phyloP scores from a whole-genome alignment of 2,113 vertebrate species.

The Neogobius melanostomus region DNA sequence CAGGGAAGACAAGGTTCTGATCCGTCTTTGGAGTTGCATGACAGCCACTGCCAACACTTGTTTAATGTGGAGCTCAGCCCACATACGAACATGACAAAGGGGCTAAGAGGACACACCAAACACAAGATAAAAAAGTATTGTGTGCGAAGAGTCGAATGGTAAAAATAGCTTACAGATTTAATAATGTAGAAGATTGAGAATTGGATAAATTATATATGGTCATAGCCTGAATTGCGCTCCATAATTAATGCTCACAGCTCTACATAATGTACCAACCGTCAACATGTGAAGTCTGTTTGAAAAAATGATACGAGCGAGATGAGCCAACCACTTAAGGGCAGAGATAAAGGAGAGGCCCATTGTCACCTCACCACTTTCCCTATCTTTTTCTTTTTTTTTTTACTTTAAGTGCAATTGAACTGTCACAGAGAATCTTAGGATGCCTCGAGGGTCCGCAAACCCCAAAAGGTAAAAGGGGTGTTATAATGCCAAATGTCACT shows the following conservation, averaged over 20 bases:
- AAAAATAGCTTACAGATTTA: slow-evolving; percentile 68
- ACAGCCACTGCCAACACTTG: slow-evolving; percentile 34
- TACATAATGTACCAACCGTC: slow-evolving; percentile 76
- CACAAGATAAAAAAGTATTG: slow-evolving; percentile 67
- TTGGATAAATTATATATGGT: slow-evolving; percentile 74
- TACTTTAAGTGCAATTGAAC: slow-evolving; percentile 43
- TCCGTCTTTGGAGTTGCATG: slow-evolving; percentile 23
- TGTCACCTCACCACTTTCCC: slow-evolving; percentile 41
- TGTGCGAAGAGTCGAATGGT: slow-evolving; percentile 53
- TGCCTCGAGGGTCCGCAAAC: slow-evolving; percentile 47
- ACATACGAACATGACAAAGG: slow-evolving; percentile 32
- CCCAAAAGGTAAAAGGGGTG: slow-evolving; percentile 48
- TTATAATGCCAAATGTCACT: slow-evolving; percentile 59
- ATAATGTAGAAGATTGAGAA: slow-evolving; percentile 73
- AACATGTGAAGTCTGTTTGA: slow-evolving; percentile 74
- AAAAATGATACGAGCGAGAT: slow-evolving; percentile 71
- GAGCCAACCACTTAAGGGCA: slow-evolving; percentile 68
- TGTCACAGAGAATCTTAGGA: slow-evolving; percentile 49
- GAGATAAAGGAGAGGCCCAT: slow-evolving; percentile 49
- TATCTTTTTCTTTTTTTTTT: slow-evolving; percentile 4
- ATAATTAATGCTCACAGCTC: slow-evolving; percentile 72
- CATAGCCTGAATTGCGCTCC: slow-evolving; percentile 75
- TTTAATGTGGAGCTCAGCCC: slow-evolving; percentile 32
- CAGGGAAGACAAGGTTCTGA: slow-evolving; percentile 20
- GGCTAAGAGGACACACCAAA: slow-evolving; percentile 42